Evolutionary conservation across 2,113 vertebrate species (phyloP).

Genomic region (Coptodon bakossiorum): DNA sequence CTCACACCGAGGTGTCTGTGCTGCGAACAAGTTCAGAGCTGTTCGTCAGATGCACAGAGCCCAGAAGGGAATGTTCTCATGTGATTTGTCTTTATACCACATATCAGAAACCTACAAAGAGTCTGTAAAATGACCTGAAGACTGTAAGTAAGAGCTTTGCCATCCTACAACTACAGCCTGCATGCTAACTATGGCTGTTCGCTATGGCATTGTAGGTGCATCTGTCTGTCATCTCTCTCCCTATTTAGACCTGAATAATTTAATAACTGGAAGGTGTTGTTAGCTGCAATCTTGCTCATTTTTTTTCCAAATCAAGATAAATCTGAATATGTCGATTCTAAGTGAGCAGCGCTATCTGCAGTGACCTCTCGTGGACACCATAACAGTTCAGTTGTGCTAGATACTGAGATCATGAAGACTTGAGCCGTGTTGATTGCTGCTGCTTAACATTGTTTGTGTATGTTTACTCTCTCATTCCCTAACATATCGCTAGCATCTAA

Average conservation of each 20-base stretch:
- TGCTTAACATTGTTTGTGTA: not conserved
- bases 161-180: not conserved
- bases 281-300: not conserved
- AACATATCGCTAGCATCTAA: not conserved
- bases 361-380: not conserved
- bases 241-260: not conserved
- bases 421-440: not conserved
- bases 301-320: rapidly evolving
- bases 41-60: not conserved
- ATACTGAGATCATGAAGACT: not conserved
- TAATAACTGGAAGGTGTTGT: not conserved
- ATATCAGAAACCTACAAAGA: not conserved
- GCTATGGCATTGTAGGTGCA: not conserved
- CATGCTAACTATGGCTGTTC: not conserved
- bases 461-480: not conserved
- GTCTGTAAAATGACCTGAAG: not conserved
- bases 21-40: constrained; percentile 44
- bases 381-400: not conserved
- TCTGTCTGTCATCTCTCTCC: not conserved
- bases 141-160: not conserved
- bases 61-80: not conserved
- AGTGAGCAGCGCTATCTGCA: not conserved
- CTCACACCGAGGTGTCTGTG: constrained; percentile 33
- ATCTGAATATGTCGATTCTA: not conserved
- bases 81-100: constrained; percentile 3